Base-by-base conservation (phyloP, 2,797 vertebrate species). In the Sciurus carolinensis region DNA sequence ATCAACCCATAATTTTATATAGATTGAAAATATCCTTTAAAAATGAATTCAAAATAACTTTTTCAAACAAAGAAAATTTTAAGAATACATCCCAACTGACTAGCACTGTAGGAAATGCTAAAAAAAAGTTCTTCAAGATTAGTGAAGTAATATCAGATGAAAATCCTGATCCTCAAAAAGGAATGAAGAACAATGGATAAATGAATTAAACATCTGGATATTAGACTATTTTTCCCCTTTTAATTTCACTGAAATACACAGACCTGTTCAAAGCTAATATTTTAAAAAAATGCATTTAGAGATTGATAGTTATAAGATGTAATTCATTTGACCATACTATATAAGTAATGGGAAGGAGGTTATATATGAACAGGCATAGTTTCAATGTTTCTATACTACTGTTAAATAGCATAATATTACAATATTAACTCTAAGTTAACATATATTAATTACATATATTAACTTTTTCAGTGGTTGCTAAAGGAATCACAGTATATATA, bases 371-470 rank as follows among this genome's bases (percentile, higher is more conserved):
- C 13, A 69, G 42, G 75, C 50, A 39, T 33, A 26, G 42, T 20
- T 33, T 66, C 47, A 80, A 71, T 87, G 20, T 52, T 39, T 47
- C 39, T 85, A 17, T 17, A 54, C 17, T 30, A 59, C 4, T 59
- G 47, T 66, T 33, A 77, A 69, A 36, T 47, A 33, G 50, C 57
- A 86, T 17, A 77, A 30, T 57, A 62, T 62, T 26, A 62, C 59
- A 62, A 62, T 80, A 87, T 39, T 80, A 79, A 79, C 10, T 81
- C 39, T 86, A 33, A n/a, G 24, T 71, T 87, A n/a, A 80, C 44
- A 54, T 71, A 93, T 59, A n/a, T 79, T 85, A 84, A 77, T 77
- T 87, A 47, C 22, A 33, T 87, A 80, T 44, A n/a, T 62, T 24
- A 62, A 62, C 59, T 62, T 62, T 62, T 62, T 62, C 24, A 57